Base-by-base conservation (phyloP, 2,888 invertebrate species). In the Zygothrica quintamaculata region DNA sequence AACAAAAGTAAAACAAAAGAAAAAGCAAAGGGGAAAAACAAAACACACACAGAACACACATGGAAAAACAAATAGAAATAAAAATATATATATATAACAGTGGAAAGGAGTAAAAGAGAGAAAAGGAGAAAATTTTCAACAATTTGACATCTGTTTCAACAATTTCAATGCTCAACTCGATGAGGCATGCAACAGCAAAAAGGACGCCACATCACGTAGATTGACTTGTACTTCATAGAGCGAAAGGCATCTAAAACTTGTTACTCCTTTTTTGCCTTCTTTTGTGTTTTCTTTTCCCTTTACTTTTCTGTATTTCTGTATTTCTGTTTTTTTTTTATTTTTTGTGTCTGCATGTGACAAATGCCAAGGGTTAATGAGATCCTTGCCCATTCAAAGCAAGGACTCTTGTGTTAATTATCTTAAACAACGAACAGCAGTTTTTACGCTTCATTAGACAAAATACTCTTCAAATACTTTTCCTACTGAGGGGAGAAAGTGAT, bases 101-200 rank as follows among this genome's bases (percentile, higher is more conserved):
- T 25, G 46, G 16, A 58, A 43, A 47, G 40, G 51, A 29, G 52
- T 40, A 68, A 48, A 62, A 40, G 8, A 56, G 29, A 43, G 43
- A 46, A 13, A 43, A 1, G 39, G 26, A 52, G 11, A 51, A 61
- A 68, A 74, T 82, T 62, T 73, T 65, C 52, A 82, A 79, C 86
- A 80, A 85, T 85, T 80, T 80, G 80, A 80, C 80, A 80, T 80
- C 80, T 80, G 80, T 85, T 80, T 80, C 84, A 82, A 67, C 80
- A 76, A 71, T 70, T 65, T 22, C 40, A 53, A 33, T 59, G 77
- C 60, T 25, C 57, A 9, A 56, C 44, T 62, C 66, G 65, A 57
- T 69, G 74, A 64, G 62, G 77, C 77, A 69, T 65, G 58, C 57
- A 53, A 57, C 59, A 53, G 57, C 59, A 62, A 60, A 69, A 81